Percentiles rank a stretch among this genome's conserved stretches.
These are phyloP conservation scores for Malthinus seriepunctatus DNA, from an alignment of 2,888 invertebrate species.

Conservation along the genomic window DNA sequence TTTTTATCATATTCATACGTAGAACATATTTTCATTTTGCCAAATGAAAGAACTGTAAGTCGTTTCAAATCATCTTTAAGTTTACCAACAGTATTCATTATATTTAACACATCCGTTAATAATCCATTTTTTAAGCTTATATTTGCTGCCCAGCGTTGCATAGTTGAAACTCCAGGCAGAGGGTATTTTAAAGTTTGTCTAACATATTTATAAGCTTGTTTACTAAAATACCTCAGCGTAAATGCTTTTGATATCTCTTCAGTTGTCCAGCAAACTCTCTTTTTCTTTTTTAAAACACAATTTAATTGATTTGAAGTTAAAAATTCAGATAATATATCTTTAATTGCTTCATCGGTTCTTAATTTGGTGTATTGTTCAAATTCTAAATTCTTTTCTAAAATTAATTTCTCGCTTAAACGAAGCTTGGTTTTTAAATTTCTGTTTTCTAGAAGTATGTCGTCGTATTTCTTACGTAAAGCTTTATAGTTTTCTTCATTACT, in stretches of 20 bases:
- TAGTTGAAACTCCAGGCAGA: background rate
- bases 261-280: background rate
- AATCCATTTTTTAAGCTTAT: constrained; percentile 9
- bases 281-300: too few species aligned
- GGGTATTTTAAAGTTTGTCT: background rate
- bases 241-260: background rate
- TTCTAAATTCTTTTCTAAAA: too few species aligned
- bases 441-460: too few species aligned
- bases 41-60: constrained; percentile 24
- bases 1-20: constrained; percentile 28
- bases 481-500: too few species aligned
- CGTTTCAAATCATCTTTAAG: constrained; percentile 6
- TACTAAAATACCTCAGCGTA: background rate
- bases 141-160: background rate
- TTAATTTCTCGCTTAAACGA: too few species aligned
- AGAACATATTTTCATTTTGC: constrained; percentile 29
- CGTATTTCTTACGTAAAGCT: too few species aligned
- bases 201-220: constrained; percentile 4
- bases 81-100: constrained; percentile 25
- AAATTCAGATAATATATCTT: too few species aligned
- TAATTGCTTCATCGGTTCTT: too few species aligned
- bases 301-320: too few species aligned
- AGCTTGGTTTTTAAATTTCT: too few species aligned
- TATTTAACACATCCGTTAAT: constrained; percentile 20
- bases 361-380: too few species aligned